These are phyloP conservation scores for Potamarius usumacintae DNA, from an alignment of 2,113 vertebrate species.

Conservation along the genomic window DNA sequence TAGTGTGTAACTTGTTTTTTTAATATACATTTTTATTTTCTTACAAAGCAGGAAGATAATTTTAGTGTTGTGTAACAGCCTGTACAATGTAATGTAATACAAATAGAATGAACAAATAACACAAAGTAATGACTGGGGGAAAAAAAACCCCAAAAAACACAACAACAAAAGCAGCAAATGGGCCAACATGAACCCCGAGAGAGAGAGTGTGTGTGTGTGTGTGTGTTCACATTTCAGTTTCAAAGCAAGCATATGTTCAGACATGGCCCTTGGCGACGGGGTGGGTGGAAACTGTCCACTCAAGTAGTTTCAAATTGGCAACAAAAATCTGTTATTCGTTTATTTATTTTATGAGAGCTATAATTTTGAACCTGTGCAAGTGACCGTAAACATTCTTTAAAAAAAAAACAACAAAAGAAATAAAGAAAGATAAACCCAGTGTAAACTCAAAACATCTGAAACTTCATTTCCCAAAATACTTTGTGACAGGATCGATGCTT, in stretches of 20 bases:
- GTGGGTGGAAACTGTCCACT: conserved; percentile 36
- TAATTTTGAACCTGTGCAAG: conserved; percentile 41
- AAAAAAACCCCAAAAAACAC: not conserved
- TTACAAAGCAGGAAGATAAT: conserved; percentile 78
- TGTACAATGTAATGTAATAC: conserved; percentile 73
- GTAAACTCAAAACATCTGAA: conserved; percentile 59
- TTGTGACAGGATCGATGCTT: conserved; percentile 26
- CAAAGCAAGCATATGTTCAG: conserved; percentile 53
- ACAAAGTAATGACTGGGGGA: conserved; percentile 63
- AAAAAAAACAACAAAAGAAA: conserved; percentile 19
- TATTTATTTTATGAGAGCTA: conserved; percentile 13
- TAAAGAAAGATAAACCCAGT: conserved; percentile 51
- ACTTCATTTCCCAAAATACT: conserved; percentile 50
- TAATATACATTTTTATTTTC: conserved; percentile 67
- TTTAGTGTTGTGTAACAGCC: conserved; percentile 78
- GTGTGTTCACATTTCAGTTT: conserved; percentile 69
- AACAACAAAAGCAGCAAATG: conserved; percentile 77
- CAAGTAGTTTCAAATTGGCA: conserved; percentile 60
- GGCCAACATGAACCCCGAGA: conserved; percentile 65
- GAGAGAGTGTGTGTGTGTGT: not conserved
- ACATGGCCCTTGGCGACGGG: conserved; percentile 56
- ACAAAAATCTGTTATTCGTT: conserved; percentile 30
- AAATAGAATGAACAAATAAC: conserved; percentile 58
- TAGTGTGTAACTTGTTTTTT: conserved; percentile 65
- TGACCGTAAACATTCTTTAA: conserved; percentile 36